phyloP scores from a whole-genome alignment of 2,113 vertebrate species.

The Hemiscyllium ocellatum region DNA sequence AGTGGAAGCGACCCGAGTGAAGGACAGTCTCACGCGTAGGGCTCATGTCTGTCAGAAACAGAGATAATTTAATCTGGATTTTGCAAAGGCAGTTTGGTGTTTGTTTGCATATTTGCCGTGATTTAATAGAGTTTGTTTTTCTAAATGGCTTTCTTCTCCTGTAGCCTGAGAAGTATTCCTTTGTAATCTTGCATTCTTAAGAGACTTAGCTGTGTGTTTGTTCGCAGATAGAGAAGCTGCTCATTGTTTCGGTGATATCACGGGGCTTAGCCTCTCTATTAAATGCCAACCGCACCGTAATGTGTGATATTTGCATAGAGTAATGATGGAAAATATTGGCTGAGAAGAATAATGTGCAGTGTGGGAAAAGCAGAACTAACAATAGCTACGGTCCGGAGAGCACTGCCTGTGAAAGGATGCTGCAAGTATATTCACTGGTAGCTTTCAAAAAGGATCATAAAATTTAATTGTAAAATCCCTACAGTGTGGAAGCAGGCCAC shows the following conservation, averaged over 20 bases:
- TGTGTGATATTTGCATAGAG: background rate
- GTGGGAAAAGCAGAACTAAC: background rate
- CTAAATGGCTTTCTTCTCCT: slow-evolving; percentile 65
- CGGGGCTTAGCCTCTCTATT: slow-evolving; percentile 18
- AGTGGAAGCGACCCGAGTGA: slow-evolving; percentile 52
- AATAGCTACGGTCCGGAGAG: too few relatives aligned
- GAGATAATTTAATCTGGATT: slow-evolving; percentile 61
- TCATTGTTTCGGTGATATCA: slow-evolving; percentile 60
- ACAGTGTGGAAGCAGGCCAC: too few relatives aligned
- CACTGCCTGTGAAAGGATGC: background rate
- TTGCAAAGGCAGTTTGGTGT: slow-evolving; percentile 55
- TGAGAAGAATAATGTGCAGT: background rate
- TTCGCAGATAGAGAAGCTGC: slow-evolving; percentile 63
- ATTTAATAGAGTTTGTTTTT: slow-evolving; percentile 66
- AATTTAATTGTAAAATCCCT: too few relatives aligned
- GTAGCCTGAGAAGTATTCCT: slow-evolving; percentile 60
- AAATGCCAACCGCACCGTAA: background rate
- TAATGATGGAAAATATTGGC: slow-evolving; percentile 3
- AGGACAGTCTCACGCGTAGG: slow-evolving; percentile 47
- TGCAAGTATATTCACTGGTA: background rate
- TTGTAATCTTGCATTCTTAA: slow-evolving; percentile 56
- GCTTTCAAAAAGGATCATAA: background rate
- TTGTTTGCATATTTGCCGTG: slow-evolving; percentile 63
- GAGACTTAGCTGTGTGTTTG: slow-evolving; percentile 57
- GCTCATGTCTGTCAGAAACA: slow-evolving; percentile 52